Evolutionary conservation across 2,797 vertebrate species (phyloP).

Genomic region (Anguilla marmorata): DNA sequence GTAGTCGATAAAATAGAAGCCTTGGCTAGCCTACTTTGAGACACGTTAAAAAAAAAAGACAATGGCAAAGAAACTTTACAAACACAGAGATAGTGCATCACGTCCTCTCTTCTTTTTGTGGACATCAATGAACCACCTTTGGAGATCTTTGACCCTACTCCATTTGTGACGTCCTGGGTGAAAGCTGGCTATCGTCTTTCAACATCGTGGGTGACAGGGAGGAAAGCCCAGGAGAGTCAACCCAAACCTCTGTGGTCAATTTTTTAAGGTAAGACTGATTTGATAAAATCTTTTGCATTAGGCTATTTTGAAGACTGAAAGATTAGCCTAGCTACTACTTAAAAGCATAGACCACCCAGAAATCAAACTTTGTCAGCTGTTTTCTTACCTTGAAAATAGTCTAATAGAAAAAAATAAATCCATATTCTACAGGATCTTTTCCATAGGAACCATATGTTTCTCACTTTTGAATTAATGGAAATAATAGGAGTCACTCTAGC

Average conservation of each 20-base stretch:
- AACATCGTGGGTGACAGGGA: constrained; percentile 29
- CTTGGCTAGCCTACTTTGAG: too few relatives aligned
- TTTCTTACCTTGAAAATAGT: too few relatives aligned
- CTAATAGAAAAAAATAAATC: not conserved
- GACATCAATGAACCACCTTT: constrained; percentile 38
- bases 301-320: constrained; percentile 13
- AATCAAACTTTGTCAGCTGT: too few relatives aligned
- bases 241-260: constrained; percentile 14
- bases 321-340: too few relatives aligned
- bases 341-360: too few relatives aligned
- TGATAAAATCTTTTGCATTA: not conserved
- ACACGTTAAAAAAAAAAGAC: too few relatives aligned
- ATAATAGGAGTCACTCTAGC: not conserved
- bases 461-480: not conserved
- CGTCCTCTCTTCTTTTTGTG: constrained; percentile 38
- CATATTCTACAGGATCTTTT: not conserved
- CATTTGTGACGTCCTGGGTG: constrained; percentile 36
- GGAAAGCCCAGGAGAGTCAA: constrained; percentile 17
- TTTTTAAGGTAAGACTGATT: constrained; percentile 3
- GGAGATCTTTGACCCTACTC: constrained; percentile 36
- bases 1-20: too few relatives aligned
- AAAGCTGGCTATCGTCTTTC: constrained; percentile 35
- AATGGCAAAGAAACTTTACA: too few relatives aligned
- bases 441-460: not conserved
- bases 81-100: too few relatives aligned